phyloP scores from a whole-genome alignment of 2,888 invertebrate genomes.

The Tetramorium bicarinatum region DNA sequence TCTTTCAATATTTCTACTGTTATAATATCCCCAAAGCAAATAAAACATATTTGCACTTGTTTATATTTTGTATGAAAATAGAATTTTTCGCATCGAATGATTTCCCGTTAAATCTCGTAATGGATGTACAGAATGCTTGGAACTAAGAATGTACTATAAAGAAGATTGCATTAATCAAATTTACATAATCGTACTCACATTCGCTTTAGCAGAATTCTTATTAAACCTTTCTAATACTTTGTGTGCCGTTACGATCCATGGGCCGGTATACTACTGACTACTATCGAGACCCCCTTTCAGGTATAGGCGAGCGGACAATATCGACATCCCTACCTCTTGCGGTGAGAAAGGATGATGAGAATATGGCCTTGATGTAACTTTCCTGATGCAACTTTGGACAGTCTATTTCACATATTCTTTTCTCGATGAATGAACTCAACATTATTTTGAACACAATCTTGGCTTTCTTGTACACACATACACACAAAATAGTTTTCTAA shows the following conservation, averaged over 20 bases:
- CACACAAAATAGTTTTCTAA: neutral
- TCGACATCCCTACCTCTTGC: slow-evolving; percentile 65
- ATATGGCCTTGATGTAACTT: slow-evolving; percentile 66
- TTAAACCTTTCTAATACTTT: slow-evolving; percentile 41
- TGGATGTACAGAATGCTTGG: neutral
- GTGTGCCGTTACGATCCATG: slow-evolving; percentile 60
- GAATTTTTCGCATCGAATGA: neutral
- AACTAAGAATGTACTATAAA: neutral
- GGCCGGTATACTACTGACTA: slow-evolving; percentile 70
- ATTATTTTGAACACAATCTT: neutral
- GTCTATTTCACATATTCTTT: slow-evolving; percentile 18
- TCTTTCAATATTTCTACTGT: neutral
- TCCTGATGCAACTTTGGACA: neutral
- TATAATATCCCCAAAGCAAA: neutral
- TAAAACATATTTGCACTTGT: neutral
- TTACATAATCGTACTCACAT: slow-evolving; percentile 37
- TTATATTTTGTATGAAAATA: neutral
- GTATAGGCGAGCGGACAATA: slow-evolving; percentile 65
- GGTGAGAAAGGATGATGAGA: slow-evolving; percentile 55
- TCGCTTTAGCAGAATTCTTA: slow-evolving; percentile 19
- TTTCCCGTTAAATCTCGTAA: neutral
- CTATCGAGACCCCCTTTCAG: slow-evolving; percentile 19
- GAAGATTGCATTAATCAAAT: neutral
- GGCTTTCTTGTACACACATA: neutral
- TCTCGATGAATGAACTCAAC: neutral